These are phyloP conservation scores for Pterocles orientalis DNA, from an alignment of 2,113 vertebrate species.

Conservation along the genomic window DNA sequence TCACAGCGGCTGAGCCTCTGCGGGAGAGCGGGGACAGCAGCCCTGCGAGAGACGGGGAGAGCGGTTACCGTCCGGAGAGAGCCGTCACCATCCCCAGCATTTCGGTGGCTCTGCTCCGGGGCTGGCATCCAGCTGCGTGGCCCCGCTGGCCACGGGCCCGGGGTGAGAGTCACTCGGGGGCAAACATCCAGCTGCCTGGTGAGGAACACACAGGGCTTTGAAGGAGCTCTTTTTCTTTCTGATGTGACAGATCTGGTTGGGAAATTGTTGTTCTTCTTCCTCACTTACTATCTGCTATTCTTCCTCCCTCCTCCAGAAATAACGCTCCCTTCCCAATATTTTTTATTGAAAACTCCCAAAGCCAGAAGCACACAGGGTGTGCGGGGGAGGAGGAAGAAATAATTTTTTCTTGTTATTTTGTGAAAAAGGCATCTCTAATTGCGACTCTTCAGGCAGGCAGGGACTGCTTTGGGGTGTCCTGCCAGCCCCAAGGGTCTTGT, in stretches of 20 bases:
- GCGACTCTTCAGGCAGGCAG: background rate
- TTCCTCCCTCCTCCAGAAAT: background rate
- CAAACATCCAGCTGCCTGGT: background rate
- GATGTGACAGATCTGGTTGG: background rate
- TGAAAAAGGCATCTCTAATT: background rate
- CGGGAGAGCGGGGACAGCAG: background rate
- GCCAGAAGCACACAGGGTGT: rapidly evolving
- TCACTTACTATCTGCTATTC: background rate
- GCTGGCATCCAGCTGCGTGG: background rate
- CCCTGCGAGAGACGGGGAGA: background rate
- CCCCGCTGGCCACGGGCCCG: background rate
- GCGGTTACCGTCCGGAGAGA: background rate
- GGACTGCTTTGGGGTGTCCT: no score
- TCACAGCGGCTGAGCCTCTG: background rate
- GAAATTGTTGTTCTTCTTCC: background rate
- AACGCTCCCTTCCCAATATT: background rate
- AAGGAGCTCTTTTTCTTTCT: background rate
- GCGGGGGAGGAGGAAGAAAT: background rate
- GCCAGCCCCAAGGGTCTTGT: background rate
- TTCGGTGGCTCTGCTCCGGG: background rate
- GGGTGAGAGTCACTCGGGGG: background rate
- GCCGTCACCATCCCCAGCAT: background rate
- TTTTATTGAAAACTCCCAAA: background rate
- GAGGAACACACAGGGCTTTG: background rate
- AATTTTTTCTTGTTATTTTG: background rate